Evolutionary conservation across 2,888 invertebrate genomes (phyloP), one percentile per base, ranked within the genome.

Genomic region (Caenorhabditis sulstoni): DNA sequence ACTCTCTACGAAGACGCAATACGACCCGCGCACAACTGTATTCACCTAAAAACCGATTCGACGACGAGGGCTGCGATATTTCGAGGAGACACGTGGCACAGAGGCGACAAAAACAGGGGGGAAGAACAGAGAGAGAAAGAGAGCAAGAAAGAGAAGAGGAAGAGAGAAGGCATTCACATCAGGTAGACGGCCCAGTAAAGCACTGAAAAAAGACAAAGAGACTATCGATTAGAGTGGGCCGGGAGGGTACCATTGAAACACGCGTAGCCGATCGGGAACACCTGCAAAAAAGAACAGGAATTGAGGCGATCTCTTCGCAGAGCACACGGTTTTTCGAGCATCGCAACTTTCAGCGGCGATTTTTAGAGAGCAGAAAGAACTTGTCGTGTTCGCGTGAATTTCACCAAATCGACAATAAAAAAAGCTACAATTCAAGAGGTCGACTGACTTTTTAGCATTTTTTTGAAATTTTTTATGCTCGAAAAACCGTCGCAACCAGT

Each of bases 181-280:
- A 88, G 83, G 76, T 88, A 89, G 73, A 89, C 88, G 64, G 87
- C 86, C 89, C 89, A 89, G 81, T 89, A 89, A 75, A 89, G 83
- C 77, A 89, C 89, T 89, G 83, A 85, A 89, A 85, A 57, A 35
- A 20, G n/a, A 53, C 18, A 61, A 7, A 29, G 29, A 49, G 52
- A 66, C 20, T 57, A 57, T 35, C 49, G 20, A 58, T 14, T 12
- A 41, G 57, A 52, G 22, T 44, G 22, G 22, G 45, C 44, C 12
- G 41, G 49, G 52, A 41, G 52, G 41, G 23, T 79, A 87, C 88
- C 88, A 73, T 89, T 89, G 71, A 89, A 89, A 74, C 87, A 89
- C 44, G 87, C 87, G 64, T 89, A 89, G 47, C 89, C 89, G 71
- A 89, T 89, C 9, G 89, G 89, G 70, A 89, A 89, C 22, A 88